Evolutionary conservation across 1,140 invertebrate genomes (phyloP).

Genomic region (Aphelinus certus): DNA sequence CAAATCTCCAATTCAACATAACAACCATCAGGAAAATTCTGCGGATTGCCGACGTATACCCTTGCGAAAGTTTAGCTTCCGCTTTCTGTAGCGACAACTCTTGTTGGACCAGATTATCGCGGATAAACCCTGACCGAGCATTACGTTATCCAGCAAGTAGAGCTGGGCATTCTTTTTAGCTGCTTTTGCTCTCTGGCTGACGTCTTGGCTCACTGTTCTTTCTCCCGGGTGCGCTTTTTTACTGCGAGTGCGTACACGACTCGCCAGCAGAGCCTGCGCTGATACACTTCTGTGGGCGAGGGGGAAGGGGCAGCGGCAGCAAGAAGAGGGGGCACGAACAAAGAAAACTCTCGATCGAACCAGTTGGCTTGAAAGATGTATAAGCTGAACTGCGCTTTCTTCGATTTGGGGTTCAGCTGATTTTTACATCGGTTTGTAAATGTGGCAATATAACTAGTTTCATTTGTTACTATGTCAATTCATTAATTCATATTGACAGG

Average conservation of each 20-base stretch:
- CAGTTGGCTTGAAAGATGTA: neutral
- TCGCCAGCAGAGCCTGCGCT: constrained; percentile 1
- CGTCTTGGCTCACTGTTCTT: neutral
- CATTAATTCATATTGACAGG: no score
- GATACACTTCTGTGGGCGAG: constrained; percentile 8
- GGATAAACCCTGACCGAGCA: constrained; percentile 57
- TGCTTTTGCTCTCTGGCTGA: neutral
- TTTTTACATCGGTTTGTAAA: no score
- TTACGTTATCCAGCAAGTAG: constrained; percentile 57
- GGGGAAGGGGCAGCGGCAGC: neutral
- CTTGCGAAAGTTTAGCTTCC: no score
- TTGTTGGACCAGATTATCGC: constrained; percentile 56
- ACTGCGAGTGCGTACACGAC: constrained; percentile 41
- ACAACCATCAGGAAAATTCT: no score
- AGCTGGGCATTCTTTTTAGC: neutral
- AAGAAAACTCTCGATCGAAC: constrained; percentile 10
- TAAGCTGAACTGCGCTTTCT: neutral
- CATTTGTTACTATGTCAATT: no score
- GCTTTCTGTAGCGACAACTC: neutral
- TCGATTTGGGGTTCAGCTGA: no score
- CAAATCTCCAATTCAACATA: no score
- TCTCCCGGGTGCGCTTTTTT: constrained; percentile 35
- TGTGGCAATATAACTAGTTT: no score
- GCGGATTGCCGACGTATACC: no score
- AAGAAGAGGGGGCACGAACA: constrained; percentile 13